Evolutionary conservation across 2,888 invertebrate genomes (phyloP), one percentile per base, ranked within the genome.

Genomic region (Heliconius cydno): DNA sequence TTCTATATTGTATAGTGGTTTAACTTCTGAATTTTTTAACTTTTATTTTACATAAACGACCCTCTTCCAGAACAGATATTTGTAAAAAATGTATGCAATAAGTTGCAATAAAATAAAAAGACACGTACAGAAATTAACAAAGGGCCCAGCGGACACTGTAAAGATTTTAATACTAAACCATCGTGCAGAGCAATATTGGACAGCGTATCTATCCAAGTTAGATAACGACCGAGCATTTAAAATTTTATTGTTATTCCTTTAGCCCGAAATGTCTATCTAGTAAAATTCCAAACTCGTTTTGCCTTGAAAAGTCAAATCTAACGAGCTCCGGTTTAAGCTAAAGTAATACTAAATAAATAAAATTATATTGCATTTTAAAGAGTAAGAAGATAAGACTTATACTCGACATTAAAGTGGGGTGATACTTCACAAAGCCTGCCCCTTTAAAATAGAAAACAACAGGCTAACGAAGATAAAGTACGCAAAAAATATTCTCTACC

Each of bases 381-480:
- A 76, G 76, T 81, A 81, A 77, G 63, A 74, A 74, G 78, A 73
- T 78, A 79, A 70, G 79, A 30, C 78, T 79, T 70, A 80, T 79
- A 79, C 76, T 67, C 30, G 70, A 68, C 63, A 52, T 72, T 72
- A 75, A 78, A 80, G 70, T 68, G 65, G 78, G 68, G 25, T 77
- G 73, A 77, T 78, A 38, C 77, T 80, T 80, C 77, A 82, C 82
- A 84, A 79, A 79, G 77, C 76, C 77, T 78, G 75, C 76, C 73
- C 73, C 75, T 78, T 79, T 79, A 78, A 73, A 81, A 81, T 80
- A 79, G 75, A 82, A 80, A 78, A 77, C 63, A 79, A 77, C 77
- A 76, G 76, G 71, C 82, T 81, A 82, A 83, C 82, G 81, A 83
- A 83, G 81, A 83, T 81, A 81, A 82, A 81, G 81, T 81, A 78